Evolutionary conservation across 2,797 vertebrate species (phyloP).

Genomic region (Holocentrus rufus): DNA sequence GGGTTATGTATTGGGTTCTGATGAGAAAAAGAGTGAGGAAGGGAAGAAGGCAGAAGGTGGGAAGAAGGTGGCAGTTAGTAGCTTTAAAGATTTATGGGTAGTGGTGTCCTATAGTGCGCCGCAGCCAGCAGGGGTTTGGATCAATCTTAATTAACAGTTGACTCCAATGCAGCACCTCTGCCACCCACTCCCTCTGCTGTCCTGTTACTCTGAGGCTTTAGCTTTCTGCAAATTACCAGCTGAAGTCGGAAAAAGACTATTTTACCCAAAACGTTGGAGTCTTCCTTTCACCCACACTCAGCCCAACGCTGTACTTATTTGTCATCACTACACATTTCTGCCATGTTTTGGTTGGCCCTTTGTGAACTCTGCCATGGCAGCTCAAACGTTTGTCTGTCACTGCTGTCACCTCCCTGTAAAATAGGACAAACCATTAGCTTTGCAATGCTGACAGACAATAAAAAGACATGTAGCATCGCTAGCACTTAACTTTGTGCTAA

Average conservation of each 20-base stretch:
- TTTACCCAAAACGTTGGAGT: too few relatives aligned
- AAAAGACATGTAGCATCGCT: too few relatives aligned
- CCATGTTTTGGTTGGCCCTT: not conserved
- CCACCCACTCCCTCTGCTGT: conserved; percentile 35
- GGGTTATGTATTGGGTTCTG: not conserved
- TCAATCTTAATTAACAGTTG: conserved; percentile 70
- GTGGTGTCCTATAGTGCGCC: conserved; percentile 44
- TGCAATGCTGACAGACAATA: conserved; percentile 5
- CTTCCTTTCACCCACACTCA: too few relatives aligned
- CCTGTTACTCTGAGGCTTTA: conserved; percentile 18
- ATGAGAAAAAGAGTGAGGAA: not conserved
- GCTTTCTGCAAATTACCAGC: conserved; percentile 15
- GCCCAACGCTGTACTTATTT: not conserved
- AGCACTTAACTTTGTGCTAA: not conserved
- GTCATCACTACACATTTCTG: not conserved
- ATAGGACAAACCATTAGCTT: not conserved
- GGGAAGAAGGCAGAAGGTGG: conserved; percentile 5
- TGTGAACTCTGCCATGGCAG: not conserved
- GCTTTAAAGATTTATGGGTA: conserved; percentile 62
- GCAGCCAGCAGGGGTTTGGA: conserved; percentile 44
- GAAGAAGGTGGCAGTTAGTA: conserved; percentile 37
- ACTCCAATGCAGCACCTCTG: conserved; percentile 50
- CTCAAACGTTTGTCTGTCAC: not conserved
- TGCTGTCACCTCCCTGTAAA: not conserved
- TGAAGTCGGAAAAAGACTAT: not conserved